A percentile compares a stretch with the other conserved stretches of the same genome.
These are phyloP conservation scores for Pteronura brasiliensis DNA, from an alignment of 2,113 vertebrate species.

Conservation along the genomic window DNA sequence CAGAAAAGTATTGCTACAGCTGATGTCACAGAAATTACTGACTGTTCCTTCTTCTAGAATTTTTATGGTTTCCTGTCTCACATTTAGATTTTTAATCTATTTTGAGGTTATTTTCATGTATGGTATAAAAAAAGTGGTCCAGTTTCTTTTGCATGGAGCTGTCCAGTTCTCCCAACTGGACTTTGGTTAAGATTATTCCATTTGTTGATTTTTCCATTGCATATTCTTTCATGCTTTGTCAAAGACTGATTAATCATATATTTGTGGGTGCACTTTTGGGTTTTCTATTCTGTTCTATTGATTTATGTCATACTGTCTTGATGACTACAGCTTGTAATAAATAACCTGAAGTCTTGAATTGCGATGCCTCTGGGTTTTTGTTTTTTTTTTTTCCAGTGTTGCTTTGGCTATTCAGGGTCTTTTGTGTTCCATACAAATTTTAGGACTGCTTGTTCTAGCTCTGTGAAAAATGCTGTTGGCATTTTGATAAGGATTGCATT, in stretches of 20 bases:
- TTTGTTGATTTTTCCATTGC: background rate
- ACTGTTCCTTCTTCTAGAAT: background rate
- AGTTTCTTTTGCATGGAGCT: background rate
- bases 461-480: background rate
- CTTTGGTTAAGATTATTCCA: too few species aligned
- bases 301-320: background rate
- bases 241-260: background rate
- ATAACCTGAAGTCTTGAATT: background rate
- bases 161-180: background rate
- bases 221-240: background rate
- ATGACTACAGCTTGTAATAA: background rate
- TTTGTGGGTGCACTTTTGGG: background rate
- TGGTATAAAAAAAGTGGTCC: background rate
- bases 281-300: background rate
- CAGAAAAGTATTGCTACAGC: background rate
- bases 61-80: background rate
- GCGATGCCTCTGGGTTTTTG: background rate
- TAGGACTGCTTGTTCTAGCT: background rate
- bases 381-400: background rate
- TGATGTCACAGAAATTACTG: background rate
- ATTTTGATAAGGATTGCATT: background rate
- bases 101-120: background rate
- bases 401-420: background rate
- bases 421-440: background rate
- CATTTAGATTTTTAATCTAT: background rate